A percentile compares a stretch with the other conserved stretches of the same genome.
Evolutionary conservation across 2,113 vertebrate genomes (phyloP).

Genomic region (Gulo gulo): DNA sequence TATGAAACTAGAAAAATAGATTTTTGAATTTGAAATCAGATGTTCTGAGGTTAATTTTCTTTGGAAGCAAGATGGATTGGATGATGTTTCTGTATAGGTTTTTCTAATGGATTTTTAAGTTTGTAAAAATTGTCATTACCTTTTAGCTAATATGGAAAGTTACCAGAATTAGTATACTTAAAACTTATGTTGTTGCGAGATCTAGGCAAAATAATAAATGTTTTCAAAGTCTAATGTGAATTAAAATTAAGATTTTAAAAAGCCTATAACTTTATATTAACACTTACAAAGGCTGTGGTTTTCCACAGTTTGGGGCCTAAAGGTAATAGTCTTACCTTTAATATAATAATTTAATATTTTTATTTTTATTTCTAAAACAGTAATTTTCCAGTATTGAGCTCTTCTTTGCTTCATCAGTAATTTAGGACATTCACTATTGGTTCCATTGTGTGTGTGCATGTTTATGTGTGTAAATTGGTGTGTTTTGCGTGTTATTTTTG

Average conservation of each 20-base stretch:
- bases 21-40: neutral
- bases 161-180: neutral
- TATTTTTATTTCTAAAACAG: neutral
- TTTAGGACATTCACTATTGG: neutral
- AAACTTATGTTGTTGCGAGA: neutral
- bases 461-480: neutral
- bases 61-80: neutral
- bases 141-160: neutral
- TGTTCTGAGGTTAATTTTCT: neutral
- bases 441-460: neutral
- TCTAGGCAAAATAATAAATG: neutral
- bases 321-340: neutral
- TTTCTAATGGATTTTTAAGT: neutral
- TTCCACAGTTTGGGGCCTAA: neutral
- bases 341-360: neutral
- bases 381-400: neutral
- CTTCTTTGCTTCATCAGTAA: neutral
- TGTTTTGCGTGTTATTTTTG: neutral
- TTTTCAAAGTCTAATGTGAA: neutral
- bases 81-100: neutral
- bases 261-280: neutral
- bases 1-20: neutral
- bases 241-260: neutral
- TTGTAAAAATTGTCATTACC: neutral
- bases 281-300: neutral